These are phyloP conservation scores for Orbicella faveolata DNA, from an alignment of 64 coral and sea anemone species.

Conservation along the genomic window DNA sequence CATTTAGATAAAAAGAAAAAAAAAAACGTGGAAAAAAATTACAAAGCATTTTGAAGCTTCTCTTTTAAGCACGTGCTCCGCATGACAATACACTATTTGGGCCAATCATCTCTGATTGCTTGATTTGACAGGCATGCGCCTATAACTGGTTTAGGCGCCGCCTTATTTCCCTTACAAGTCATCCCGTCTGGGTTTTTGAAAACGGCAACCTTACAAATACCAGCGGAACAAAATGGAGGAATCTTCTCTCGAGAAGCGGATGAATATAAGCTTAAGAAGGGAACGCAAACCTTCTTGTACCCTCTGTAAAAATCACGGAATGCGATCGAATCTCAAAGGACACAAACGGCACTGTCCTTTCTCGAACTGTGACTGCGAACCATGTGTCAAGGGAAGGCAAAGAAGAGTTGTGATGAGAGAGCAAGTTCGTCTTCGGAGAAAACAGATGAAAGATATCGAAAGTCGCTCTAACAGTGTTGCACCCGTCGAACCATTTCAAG, in stretches of 20 bases:
- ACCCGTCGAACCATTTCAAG: not conserved
- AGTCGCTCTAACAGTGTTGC: not conserved
- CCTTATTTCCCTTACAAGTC: not conserved
- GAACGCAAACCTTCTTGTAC: slow-evolving; percentile 71
- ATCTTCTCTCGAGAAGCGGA: not conserved
- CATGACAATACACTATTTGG: not conserved
- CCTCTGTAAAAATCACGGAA: slow-evolving; percentile 76
- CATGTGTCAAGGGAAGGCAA: slow-evolving; percentile 44
- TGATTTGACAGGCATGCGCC: not conserved
- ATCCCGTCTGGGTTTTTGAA: not conserved
- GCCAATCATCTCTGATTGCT: not conserved
- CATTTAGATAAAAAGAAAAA: too few species aligned
- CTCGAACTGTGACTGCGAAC: slow-evolving; percentile 51
- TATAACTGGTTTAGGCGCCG: not conserved
- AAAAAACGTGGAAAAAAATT: too few species aligned
- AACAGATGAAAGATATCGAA: slow-evolving; percentile 79
- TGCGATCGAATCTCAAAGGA: slow-evolving; percentile 52
- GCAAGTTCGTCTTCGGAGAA: slow-evolving; percentile 78
- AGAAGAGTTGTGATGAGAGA: slow-evolving; percentile 71
- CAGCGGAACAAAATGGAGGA: slow-evolving; percentile 5
- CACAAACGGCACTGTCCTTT: slow-evolving; percentile 66
- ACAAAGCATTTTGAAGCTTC: too few species aligned
- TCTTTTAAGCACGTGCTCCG: not conserved
- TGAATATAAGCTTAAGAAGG: not conserved
- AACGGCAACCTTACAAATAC: not conserved